Base-by-base conservation (phyloP, 53 echinoderm and acorn worm genomes). In the Hippasteria phrygiana region DNA sequence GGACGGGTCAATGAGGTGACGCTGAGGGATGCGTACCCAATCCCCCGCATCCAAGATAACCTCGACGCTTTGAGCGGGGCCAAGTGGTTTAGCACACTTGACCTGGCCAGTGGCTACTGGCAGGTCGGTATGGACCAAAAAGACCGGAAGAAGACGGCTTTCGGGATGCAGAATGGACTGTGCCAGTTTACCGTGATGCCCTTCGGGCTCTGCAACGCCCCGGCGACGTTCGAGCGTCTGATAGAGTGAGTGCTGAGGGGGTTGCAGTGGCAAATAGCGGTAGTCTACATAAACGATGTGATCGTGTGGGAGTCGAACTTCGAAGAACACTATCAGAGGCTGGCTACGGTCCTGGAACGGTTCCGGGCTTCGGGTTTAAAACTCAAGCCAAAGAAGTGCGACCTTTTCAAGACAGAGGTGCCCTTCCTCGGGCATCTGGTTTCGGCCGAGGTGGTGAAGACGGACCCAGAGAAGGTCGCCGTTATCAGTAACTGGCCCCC, bases 91-190 rank as follows among this genome's bases (percentile, higher is more conserved):
- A 75, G 79, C 36, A 89, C 89, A 0, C 63, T 89, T 2, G 91
- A 91, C 41, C 38, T 90, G 13, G 88, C 88, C 40, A 72, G 74
- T 66, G 94, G 94, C 8, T 94, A 89, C 59, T 94, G 90, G 94
- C 94, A 94, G 46, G 90, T 94, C 8, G 83, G 73, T 16, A 55
- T 94, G 45, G 94, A 87, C 27, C 75, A 87, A 27, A 73, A 76
- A 0, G 92, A 92, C 34, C 72, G 66, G 47, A 37, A 39, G 22
- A 94, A 90, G 33, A 92, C 94, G 26, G 94, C 94, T 7, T 92
- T 94, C 18, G 70, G 70, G 34, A 76, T 79, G 31, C 74, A 38
- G 22, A 67, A 63, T 14, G 90, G 92, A 1, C 37, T 94, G 2
- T 94, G 78, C 24, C 77, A 94, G 33, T 94, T 94, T 39, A 70